Evolutionary conservation across 2,113 vertebrate genomes (phyloP).

Genomic region (Oophaga pumilio): DNA sequence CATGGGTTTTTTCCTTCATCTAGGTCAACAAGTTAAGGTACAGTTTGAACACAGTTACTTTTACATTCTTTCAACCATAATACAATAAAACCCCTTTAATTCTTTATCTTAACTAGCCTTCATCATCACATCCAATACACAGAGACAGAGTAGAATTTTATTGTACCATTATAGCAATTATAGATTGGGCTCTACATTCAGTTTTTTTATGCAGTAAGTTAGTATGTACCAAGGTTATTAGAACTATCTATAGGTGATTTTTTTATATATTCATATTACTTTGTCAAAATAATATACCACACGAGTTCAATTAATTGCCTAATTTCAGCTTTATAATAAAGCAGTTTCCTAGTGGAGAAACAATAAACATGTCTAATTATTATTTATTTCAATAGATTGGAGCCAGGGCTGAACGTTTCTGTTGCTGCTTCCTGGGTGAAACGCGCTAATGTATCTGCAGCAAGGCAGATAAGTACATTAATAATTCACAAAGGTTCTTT

Average conservation of each 20-base stretch:
- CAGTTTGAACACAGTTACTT: too few relatives aligned
- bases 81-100: too few relatives aligned
- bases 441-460: conserved; percentile 52
- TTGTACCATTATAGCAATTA: not conserved
- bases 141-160: too few relatives aligned
- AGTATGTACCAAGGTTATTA: conserved; percentile 1
- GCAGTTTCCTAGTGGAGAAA: conserved; percentile 1
- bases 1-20: too few relatives aligned
- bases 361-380: conserved; percentile 46
- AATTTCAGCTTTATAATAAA: conserved; percentile 29
- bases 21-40: too few relatives aligned
- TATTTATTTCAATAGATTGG: conserved; percentile 52
- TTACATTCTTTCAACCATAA: too few relatives aligned
- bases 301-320: conserved; percentile 10
- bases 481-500: conserved; percentile 53
- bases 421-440: conserved; percentile 45
- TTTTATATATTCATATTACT: not conserved
- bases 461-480: conserved; percentile 55
- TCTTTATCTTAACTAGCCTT: too few relatives aligned
- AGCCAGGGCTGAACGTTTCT: conserved; percentile 38
- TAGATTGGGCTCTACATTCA: not conserved
- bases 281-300: not conserved
- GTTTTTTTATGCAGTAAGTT: not conserved
- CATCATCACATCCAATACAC: too few relatives aligned
- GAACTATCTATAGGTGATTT: not conserved